These are phyloP conservation scores for Eptesicus fuscus DNA, from an alignment of 2,113 vertebrate species.

Conservation along the genomic window DNA sequence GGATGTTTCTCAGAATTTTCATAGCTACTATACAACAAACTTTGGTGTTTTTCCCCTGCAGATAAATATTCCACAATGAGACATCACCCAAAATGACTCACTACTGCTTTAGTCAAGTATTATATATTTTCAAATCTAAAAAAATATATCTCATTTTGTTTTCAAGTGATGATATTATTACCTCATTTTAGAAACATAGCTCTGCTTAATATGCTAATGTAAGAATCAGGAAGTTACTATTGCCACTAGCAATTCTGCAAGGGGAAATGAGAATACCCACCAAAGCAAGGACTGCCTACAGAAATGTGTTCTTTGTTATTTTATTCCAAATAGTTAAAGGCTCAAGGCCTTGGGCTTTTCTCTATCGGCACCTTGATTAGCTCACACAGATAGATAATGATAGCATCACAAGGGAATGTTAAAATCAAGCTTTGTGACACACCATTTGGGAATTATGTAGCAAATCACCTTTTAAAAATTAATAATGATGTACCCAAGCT, in stretches of 20 bases:
- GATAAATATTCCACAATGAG: neutral
- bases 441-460: constrained; percentile 16
- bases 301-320: neutral
- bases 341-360: neutral
- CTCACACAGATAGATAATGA: neutral
- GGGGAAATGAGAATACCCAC: neutral
- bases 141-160: neutral
- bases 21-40: neutral
- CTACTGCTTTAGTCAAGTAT: neutral
- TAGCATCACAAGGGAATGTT: neutral
- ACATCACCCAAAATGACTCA: neutral
- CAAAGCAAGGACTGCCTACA: neutral
- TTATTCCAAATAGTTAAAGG: neutral
- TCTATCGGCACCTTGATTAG: neutral
- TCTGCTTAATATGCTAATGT: neutral
- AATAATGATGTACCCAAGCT: neutral
- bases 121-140: neutral
- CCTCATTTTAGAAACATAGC: neutral
- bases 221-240: neutral
- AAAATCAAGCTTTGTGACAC: neutral
- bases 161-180: neutral
- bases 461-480: constrained; percentile 35
- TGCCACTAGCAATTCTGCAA: neutral
- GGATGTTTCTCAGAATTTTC: neutral
- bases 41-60: neutral